These are phyloP conservation scores for Thymallus thymallus DNA, from an alignment of 2,113 vertebrate species.

Conservation along the genomic window DNA sequence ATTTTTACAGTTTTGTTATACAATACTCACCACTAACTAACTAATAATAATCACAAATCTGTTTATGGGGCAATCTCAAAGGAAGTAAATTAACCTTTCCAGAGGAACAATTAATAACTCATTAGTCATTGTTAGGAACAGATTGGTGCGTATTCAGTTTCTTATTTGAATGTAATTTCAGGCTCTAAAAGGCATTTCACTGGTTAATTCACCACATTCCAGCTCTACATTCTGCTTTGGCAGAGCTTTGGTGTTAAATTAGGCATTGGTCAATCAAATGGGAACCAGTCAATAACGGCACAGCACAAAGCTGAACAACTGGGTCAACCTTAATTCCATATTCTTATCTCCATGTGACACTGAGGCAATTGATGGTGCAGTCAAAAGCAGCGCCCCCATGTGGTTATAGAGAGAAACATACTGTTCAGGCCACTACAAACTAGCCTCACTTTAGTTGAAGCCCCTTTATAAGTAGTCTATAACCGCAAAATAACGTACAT, in stretches of 20 bases:
- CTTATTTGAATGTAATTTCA: neutral
- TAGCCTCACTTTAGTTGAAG: too few species aligned
- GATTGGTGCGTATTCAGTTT: neutral
- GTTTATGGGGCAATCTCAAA: neutral
- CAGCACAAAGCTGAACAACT: constrained; percentile 7
- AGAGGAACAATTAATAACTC: neutral
- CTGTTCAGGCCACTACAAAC: too few species aligned
- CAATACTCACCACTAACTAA: too few species aligned
- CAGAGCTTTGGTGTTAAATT: neutral
- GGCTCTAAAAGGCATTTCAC: neutral
- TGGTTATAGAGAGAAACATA: constrained; percentile 46
- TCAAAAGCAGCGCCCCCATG: constrained; percentile 61
- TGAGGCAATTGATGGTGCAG: constrained; percentile 1
- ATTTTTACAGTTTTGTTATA: too few species aligned
- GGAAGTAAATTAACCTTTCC: neutral
- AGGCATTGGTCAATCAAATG: neutral
- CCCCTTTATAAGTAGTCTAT: too few species aligned
- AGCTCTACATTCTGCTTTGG: constrained; percentile 5
- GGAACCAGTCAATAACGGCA: neutral
- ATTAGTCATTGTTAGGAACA: neutral
- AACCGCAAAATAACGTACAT: too few species aligned
- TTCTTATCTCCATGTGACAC: constrained; percentile 15
- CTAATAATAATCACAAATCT: neutral
- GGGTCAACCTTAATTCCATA: constrained; percentile 27
- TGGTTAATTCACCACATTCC: neutral